A percentile compares a stretch with the other conserved stretches of the same genome.
Conservation (phyloP, 1,140 invertebrate genomes). For the Drosophila triauraria region DNA sequence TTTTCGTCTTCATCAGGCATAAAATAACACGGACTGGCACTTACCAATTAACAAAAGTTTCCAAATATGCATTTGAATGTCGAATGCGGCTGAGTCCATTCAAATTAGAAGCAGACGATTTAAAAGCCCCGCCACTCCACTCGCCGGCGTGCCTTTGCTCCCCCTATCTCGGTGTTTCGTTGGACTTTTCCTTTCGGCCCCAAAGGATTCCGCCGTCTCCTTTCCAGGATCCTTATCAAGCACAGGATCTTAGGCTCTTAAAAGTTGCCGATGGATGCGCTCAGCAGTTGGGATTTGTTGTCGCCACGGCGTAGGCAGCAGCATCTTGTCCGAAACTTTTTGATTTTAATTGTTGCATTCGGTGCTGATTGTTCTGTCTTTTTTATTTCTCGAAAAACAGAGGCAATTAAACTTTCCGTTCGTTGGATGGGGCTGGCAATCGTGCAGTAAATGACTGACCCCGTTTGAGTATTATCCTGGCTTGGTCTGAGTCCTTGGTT, state of each 20-base stretch:
- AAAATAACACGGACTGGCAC: constrained; percentile 63
- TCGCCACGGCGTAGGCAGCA: constrained; percentile 63
- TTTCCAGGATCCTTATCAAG: not conserved
- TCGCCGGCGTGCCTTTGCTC: constrained; percentile 33
- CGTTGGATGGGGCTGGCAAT: constrained; percentile 67
- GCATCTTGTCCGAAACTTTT: constrained; percentile 76
- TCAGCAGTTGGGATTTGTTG: constrained; percentile 66
- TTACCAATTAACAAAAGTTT: constrained; percentile 85
- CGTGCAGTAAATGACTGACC: constrained; percentile 78
- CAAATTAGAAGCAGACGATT: constrained; percentile 80
- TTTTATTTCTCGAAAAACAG: constrained; percentile 19
- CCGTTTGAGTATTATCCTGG: constrained; percentile 59
- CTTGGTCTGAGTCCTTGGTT: constrained; percentile 17
- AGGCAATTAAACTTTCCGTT: constrained; percentile 78
- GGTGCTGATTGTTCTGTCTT: constrained; percentile 13
- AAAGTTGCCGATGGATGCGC: constrained; percentile 65
- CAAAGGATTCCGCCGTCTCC: constrained; percentile 8
- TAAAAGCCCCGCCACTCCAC: constrained; percentile 49
- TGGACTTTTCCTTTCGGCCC: constrained; percentile 2
- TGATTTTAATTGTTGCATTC: constrained; percentile 80
- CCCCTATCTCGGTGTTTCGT: constrained; percentile 11
- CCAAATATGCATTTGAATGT: constrained; percentile 85
- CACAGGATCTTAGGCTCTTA: constrained; percentile 32
- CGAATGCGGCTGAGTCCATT: constrained; percentile 84
- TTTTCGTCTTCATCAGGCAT: constrained; percentile 49